Percentiles rank a stretch among this genome's conserved stretches.
Conservation (phyloP, 2,113 vertebrate genomes). For the Cnemophilus loriae region DNA sequence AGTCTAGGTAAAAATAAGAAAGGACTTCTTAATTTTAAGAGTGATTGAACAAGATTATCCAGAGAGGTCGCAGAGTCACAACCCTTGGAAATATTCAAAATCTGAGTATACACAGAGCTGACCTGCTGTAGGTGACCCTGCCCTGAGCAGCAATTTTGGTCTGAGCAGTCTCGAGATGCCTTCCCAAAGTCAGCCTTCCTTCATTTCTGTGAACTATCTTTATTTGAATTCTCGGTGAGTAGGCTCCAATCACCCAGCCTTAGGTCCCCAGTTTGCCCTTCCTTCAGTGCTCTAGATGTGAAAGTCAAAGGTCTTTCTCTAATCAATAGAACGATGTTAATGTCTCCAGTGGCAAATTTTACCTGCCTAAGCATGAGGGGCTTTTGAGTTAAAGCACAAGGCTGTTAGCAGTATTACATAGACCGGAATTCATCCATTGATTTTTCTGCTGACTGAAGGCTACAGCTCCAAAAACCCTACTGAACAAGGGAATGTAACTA, state of each 20-base stretch:
- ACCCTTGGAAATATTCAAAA: not conserved
- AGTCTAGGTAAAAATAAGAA: not conserved
- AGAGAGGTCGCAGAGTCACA: not conserved
- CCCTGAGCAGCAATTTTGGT: not conserved
- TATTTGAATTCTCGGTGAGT: not conserved
- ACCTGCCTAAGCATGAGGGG: not conserved
- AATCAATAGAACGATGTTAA: not conserved
- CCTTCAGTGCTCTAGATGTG: not conserved
- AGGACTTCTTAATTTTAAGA: not conserved
- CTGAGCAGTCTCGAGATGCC: not conserved
- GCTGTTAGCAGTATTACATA: not conserved
- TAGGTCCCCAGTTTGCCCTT: not conserved
- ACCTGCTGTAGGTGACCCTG: not conserved
- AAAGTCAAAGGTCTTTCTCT: not conserved
- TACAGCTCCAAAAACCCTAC: not conserved
- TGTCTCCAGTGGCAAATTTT: not conserved
- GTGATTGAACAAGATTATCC: not conserved
- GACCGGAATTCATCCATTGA: not conserved
- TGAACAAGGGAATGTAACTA: not conserved
- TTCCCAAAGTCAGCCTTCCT: not conserved
- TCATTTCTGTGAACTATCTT: not conserved
- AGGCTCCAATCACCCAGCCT: not conserved
- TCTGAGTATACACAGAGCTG: not conserved
- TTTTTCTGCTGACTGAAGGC: not conserved
- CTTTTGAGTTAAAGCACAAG: not conserved